Percentiles rank a stretch among this genome's conserved stretches.
Evolutionary conservation across 2,888 invertebrate species (phyloP).

Genomic region (Cephus runcator): DNA sequence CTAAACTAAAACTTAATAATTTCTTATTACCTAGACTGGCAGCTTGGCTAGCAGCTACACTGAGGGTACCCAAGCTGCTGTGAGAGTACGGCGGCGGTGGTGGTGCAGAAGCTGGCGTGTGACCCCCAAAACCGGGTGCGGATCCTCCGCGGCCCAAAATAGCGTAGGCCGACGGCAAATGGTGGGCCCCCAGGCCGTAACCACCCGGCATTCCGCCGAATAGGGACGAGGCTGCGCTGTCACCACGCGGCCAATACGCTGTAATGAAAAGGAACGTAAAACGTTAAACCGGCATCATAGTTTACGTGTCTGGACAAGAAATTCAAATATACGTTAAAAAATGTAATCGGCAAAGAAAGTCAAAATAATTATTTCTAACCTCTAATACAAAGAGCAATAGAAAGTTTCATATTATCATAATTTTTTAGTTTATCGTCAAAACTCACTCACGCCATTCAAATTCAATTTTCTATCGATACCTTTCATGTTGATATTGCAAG

Average conservation of each 20-base stretch:
- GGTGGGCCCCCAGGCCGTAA: conserved; percentile 62
- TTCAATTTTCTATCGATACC: background rate
- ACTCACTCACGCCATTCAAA: background rate
- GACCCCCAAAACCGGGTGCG: conserved; percentile 57
- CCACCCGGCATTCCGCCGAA: conserved; percentile 64
- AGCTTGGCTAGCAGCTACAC: conserved; percentile 87
- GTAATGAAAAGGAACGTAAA: conserved; percentile 50
- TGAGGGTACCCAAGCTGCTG: conserved; percentile 72
- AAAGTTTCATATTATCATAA: background rate
- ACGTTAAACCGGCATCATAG: background rate
- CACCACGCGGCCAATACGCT: conserved; percentile 87
- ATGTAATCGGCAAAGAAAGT: background rate
- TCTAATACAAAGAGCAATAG: background rate
- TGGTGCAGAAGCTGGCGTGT: conserved; percentile 56
- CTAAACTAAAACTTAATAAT: background rate
- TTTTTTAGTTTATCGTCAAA: background rate
- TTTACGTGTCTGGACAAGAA: background rate
- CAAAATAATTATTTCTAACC: background rate
- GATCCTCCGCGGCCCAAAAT: conserved; percentile 61
- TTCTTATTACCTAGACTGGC: conserved; percentile 78
- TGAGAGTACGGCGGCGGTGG: conserved; percentile 61
- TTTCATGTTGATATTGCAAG: background rate
- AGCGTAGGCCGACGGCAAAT: conserved; percentile 64
- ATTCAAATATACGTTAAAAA: background rate
- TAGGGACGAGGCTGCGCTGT: conserved; percentile 58